Evolutionary conservation across 1,140 invertebrate genomes (phyloP).

Genomic region (Megalopta genalis): DNA sequence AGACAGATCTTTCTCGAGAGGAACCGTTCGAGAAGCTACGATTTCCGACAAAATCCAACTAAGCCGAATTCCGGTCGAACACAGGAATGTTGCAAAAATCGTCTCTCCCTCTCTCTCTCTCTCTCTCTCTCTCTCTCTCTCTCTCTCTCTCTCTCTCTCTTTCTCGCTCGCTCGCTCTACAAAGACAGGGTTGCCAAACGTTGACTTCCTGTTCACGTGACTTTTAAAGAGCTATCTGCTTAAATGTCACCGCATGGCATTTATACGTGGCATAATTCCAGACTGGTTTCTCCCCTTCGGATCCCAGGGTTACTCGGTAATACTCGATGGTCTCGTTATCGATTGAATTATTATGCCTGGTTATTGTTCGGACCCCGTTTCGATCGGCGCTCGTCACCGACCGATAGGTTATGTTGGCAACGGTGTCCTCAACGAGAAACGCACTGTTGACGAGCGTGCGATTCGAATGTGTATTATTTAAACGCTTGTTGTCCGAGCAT

Average conservation of each 20-base stretch:
- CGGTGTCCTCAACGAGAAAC: not conserved
- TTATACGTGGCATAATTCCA: conserved; percentile 48
- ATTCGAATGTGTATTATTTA: conserved; percentile 22
- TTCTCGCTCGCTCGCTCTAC: not conserved
- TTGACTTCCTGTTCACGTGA: not conserved
- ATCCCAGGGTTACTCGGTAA: conserved; percentile 5
- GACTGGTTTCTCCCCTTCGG: conserved; percentile 3
- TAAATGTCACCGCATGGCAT: conserved; percentile 39
- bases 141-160: not conserved
- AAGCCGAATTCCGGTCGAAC: no score
- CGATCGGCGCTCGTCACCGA: not conserved
- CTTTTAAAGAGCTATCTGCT: not conserved
- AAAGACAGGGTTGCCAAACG: not conserved
- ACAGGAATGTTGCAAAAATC: not conserved
- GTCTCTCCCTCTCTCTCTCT: not conserved
- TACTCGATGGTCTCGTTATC: conserved; percentile 36
- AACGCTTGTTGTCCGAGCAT: conserved; percentile 10
- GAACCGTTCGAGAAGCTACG: no score
- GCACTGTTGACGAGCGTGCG: not conserved
- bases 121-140: not conserved
- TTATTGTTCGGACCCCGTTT: conserved; percentile 7
- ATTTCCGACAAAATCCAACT: no score
- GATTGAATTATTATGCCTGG: conserved; percentile 50
- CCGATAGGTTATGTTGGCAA: not conserved
- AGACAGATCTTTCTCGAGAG: no score